Conservation (phyloP, 1,140 invertebrate species). For the Drosophila nikananu region DNA sequence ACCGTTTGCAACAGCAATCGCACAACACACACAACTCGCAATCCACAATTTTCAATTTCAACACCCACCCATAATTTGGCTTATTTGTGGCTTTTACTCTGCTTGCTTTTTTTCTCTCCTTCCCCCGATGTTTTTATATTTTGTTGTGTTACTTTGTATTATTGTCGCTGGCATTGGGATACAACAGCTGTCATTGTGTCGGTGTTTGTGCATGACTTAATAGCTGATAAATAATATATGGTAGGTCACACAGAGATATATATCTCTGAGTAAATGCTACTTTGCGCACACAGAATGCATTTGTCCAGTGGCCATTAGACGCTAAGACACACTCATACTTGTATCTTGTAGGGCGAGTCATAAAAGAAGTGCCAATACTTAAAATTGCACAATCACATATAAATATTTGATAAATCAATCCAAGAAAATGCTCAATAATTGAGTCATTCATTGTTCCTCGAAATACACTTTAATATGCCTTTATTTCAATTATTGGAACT, state of each 20-base stretch:
- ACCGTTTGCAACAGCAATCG: constrained; percentile 40
- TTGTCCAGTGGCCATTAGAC: constrained; percentile 10
- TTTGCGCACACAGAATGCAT: constrained; percentile 49
- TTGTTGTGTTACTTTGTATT: constrained; percentile 39
- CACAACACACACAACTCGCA: constrained; percentile 37
- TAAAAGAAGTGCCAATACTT: neutral
- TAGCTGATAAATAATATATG: constrained; percentile 74
- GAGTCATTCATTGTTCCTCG: neutral
- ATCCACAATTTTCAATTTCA: constrained; percentile 77
- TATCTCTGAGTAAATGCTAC: constrained; percentile 19
- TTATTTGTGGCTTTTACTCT: constrained; percentile 68
- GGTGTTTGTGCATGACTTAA: constrained; percentile 67
- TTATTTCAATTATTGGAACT: neutral
- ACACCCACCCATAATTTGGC: constrained; percentile 81
- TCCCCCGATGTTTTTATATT: constrained; percentile 7
- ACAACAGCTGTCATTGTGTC: constrained; percentile 69
- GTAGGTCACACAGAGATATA: constrained; percentile 24
- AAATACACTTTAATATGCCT: neutral
- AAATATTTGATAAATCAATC: neutral
- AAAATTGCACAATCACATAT: neutral
- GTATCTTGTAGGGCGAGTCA: neutral
- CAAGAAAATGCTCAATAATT: neutral
- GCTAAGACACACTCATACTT: constrained; percentile 1
- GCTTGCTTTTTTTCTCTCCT: constrained; percentile 34
- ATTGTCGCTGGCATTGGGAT: constrained; percentile 68